Conservation (phyloP, 2,888 invertebrate species). For the Cephus rjabovi region DNA sequence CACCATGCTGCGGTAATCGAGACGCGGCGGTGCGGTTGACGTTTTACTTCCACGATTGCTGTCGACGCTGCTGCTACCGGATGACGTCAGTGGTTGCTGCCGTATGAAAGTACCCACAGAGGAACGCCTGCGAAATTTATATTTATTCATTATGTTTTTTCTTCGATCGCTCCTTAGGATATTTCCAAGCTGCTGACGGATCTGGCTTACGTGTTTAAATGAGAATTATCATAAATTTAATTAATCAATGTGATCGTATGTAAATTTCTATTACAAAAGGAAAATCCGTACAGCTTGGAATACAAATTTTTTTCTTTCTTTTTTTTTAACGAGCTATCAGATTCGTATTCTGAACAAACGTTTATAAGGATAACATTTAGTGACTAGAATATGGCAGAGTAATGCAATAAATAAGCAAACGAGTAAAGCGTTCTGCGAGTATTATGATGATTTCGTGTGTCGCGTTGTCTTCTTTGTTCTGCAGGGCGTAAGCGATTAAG, state of each 20-base stretch:
- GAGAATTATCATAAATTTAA: not conserved
- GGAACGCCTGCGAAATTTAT: slow-evolving; percentile 75
- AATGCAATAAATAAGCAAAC: not conserved
- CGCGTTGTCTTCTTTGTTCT: not conserved
- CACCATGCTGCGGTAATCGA: slow-evolving; percentile 93
- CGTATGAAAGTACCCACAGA: slow-evolving; percentile 89
- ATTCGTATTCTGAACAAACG: not conserved
- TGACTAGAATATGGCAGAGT: not conserved
- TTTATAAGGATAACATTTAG: not conserved
- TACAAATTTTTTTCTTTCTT: not conserved
- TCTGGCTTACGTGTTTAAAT: not conserved
- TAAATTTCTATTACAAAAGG: not conserved
- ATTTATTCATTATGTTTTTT: slow-evolving; percentile 22
- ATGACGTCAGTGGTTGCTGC: slow-evolving; percentile 70
- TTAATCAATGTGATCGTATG: not conserved
- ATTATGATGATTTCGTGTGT: not conserved
- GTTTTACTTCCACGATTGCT: slow-evolving; percentile 71
- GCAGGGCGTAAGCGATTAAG: not conserved
- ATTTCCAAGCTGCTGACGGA: slow-evolving; percentile 30
- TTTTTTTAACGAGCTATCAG: not conserved
- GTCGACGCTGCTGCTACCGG: slow-evolving; percentile 72
- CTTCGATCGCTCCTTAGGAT: slow-evolving; percentile 12
- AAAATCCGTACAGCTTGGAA: not conserved
- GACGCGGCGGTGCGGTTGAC: slow-evolving; percentile 76
- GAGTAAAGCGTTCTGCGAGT: not conserved